Base-by-base conservation (phyloP, 2,797 vertebrate genomes). In the Fundulus diaphanus region DNA sequence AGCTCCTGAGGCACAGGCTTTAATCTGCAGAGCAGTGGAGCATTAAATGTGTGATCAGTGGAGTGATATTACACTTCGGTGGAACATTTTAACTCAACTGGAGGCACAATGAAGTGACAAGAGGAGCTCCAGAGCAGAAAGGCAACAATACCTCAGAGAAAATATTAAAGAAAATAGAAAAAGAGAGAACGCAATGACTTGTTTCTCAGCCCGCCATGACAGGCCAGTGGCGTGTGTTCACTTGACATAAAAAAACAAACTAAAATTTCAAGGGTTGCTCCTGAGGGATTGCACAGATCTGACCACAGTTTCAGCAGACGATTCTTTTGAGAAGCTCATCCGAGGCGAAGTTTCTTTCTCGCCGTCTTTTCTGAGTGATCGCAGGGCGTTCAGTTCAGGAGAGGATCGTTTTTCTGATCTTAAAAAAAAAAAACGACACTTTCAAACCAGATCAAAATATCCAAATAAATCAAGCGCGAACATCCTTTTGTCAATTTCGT, bases 1-100 rank as follows among this genome's bases (percentile, higher is more conserved):
- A 85, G 78, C 82, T 86, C 80, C 57, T n/a, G 49, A 85, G 82
- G 82, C 67, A 27, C 44, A 61, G 71, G 87, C 83, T 91, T 89
- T 85, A 88, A 88, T 90, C 86, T 81, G 83, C 67, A 18, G 84
- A 73, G 87, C 86, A 79, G 82, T 24, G 13, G 82, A 83, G 88
- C 85, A 73, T 85, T 82, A 81, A 91, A 90, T 66, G 81, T 89
- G 80, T 80, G 82, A 90, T 91, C 85, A 86, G 74, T 78, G 80
- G 75, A 85, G 88, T 85, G 89, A 88, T 87, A 77, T 85, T 82
- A 89, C 85, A 86, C 87, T 88, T 90, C 75, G 74, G 79, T 85
- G 74, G 80, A 89, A 84, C 85, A 84, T 89, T 89, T 89, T 84
- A 82, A 89, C 86, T 88, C 79, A 71, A 82, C 87, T 82, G 73